Evolutionary conservation across 2,797 vertebrate species (phyloP), one percentile per base, ranked within the genome.

Genomic region (Lagodon rhomboides): DNA sequence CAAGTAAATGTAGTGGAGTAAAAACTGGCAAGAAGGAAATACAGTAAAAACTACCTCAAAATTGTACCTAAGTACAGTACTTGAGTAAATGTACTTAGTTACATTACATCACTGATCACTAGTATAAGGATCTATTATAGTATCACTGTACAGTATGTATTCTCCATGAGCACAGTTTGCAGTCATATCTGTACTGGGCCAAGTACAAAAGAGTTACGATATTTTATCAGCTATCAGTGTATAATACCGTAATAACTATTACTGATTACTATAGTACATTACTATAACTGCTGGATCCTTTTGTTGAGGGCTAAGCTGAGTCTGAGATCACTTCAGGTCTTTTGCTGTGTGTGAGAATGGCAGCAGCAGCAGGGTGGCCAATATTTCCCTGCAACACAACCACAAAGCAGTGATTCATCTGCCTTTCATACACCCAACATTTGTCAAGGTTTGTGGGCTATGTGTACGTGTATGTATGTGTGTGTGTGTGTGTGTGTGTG

Each of bases 351-450:
- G 62, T 73, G 72, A 79, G 76, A 76, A 11, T 71, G 38, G 60
- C 79, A 63, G 84, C 49, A 69, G 69, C 82, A 68, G 73, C 71
- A 85, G 82, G 86, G 85, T 90, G 88, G 85, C 80, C 82, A 61
- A 68, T 71, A 78, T 41, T 86, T 68, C 82, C 70, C 68, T 70
- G 64, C 3, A 43, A 85, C 67, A 67, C n/a, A 1, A 87, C 86
- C 90, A 86, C 86, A 89, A 84, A 90, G 87, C 77, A 38, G 56
- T 80, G 82, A 89, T 91, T 90, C 86, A 90, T 85, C 84, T 90
- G 73, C 85, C 30, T 85, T 70, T 81, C 74, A 81, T 76, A 87
- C 83, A 84, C 75, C 63, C 60, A 84, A 66, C 70, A 83, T 79
- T 76, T 84, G 76, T 85, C 73, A 53, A 76, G 0, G 72, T 80